Conservation (phyloP, 2,888 invertebrate genomes). For the Melieria crassipennis region DNA sequence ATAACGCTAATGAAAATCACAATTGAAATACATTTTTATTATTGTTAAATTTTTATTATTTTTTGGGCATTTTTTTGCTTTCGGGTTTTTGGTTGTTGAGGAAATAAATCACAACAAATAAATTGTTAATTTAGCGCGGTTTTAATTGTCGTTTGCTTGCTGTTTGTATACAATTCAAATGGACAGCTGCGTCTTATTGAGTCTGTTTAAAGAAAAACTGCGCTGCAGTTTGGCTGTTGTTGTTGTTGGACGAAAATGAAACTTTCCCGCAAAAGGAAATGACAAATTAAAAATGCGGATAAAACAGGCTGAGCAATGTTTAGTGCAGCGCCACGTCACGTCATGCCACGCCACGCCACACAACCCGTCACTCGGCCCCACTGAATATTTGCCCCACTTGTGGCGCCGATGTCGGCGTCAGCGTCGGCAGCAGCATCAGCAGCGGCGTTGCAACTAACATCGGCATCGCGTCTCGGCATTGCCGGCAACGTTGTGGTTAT, state of each 20-base stretch:
- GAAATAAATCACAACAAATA: too few species aligned
- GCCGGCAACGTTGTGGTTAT: neutral
- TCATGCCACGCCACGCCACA: conserved; percentile 25
- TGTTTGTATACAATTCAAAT: too few species aligned
- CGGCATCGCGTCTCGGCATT: neutral
- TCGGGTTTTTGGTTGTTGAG: neutral
- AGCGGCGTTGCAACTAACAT: neutral
- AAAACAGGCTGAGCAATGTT: conserved; percentile 45
- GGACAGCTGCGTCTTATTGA: too few species aligned
- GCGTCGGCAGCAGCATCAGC: neutral
- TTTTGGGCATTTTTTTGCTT: neutral
- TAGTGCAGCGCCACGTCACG: conserved; percentile 41
- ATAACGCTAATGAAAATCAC: too few species aligned
- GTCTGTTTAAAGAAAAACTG: too few species aligned
- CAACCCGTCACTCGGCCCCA: conserved; percentile 6
- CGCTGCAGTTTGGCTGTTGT: neutral
- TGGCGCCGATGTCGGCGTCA: neutral
- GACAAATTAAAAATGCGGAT: conserved; percentile 44
- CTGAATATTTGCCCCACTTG: neutral
- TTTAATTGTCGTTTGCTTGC: too few species aligned
- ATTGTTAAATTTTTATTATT: conserved; percentile 10
- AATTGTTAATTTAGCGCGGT: too few species aligned
- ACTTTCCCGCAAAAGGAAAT: conserved; percentile 46
- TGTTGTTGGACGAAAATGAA: conserved; percentile 8
- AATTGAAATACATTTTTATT: neutral